Evolutionary conservation across 2,113 vertebrate species (phyloP).

Genomic region (Corydoras sp.): DNA sequence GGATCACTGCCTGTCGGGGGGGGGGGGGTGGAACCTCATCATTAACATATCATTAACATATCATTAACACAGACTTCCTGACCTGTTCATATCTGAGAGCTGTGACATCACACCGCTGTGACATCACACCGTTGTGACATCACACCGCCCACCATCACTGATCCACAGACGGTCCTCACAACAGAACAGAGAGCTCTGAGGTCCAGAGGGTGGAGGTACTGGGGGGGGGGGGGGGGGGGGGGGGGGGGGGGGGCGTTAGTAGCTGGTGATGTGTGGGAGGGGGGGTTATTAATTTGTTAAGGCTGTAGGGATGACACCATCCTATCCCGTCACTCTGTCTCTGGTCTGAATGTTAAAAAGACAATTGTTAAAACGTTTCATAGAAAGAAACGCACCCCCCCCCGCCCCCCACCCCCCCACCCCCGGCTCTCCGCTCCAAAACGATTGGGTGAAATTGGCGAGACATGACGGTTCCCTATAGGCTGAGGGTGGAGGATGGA

Average conservation of each 20-base stretch:
- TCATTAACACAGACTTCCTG: conserved; percentile 24
- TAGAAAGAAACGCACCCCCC: too few relatives aligned
- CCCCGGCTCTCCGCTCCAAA: not conserved
- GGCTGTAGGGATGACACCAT: too few relatives aligned
- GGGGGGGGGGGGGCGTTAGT: too few relatives aligned
- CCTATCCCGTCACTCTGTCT: too few relatives aligned
- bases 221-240: too few relatives aligned
- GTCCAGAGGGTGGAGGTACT: too few relatives aligned
- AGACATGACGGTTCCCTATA: conserved; percentile 64
- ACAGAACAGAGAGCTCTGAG: not conserved
- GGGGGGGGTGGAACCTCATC: conserved; percentile 20
- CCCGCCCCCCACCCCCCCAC: not conserved
- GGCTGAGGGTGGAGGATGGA: conserved; percentile 52
- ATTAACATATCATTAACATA: conserved; percentile 39
- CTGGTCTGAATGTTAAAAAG: too few relatives aligned
- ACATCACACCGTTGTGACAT: not conserved
- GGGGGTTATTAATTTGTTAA: too few relatives aligned
- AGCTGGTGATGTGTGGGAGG: too few relatives aligned
- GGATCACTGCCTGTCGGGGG: conserved; percentile 27
- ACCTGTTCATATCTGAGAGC: conserved; percentile 27
- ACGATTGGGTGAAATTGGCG: conserved; percentile 63
- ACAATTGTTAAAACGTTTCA: too few relatives aligned
- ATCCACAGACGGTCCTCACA: not conserved
- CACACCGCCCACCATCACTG: not conserved
- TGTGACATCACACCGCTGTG: not conserved